Conservation (phyloP, 2,888 invertebrate genomes). For the Zeuzera pyrina region DNA sequence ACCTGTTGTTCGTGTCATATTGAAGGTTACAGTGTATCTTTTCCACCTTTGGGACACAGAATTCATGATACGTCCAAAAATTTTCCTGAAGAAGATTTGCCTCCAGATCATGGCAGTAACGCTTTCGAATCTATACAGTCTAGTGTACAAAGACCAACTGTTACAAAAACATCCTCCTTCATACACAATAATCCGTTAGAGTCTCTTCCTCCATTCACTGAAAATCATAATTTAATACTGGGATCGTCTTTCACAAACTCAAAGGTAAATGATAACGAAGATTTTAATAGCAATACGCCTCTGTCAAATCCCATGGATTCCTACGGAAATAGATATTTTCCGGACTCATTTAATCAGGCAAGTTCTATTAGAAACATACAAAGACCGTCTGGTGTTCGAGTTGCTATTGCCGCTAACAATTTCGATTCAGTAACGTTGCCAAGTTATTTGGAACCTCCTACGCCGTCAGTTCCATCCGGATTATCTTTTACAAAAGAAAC, state of each 20-base stretch:
- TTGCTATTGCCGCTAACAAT: constrained; percentile 30
- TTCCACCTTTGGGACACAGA: constrained; percentile 74
- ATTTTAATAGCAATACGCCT: constrained; percentile 23
- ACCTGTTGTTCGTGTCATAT: constrained; percentile 89
- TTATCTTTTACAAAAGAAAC: constrained; percentile 47
- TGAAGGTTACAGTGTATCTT: constrained; percentile 80
- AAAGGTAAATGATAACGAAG: constrained; percentile 46
- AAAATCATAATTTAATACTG: constrained; percentile 50
- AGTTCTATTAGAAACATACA: constrained; percentile 52
- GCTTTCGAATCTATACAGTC: constrained; percentile 63
- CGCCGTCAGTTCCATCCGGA: constrained; percentile 45
- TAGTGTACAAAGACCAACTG: constrained; percentile 41
- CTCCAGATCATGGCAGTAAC: constrained; percentile 57
- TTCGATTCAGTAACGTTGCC: constrained; percentile 52
- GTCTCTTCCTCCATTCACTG: constrained; percentile 37
- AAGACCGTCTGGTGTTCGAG: constrained; percentile 34
- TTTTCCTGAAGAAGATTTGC: constrained; percentile 72
- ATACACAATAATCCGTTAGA: constrained; percentile 43
- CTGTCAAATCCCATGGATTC: constrained; percentile 46
- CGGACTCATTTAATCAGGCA: constrained; percentile 59
- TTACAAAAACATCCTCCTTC: constrained; percentile 45
- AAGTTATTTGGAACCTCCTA: constrained; percentile 64
- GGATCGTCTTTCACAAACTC: constrained; percentile 38
- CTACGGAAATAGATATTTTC: constrained; percentile 56
- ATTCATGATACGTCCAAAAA: constrained; percentile 64